These are phyloP conservation scores for Rousettus madagascariensis DNA, from an alignment of 2,797 vertebrate species.

Conservation along the genomic window DNA sequence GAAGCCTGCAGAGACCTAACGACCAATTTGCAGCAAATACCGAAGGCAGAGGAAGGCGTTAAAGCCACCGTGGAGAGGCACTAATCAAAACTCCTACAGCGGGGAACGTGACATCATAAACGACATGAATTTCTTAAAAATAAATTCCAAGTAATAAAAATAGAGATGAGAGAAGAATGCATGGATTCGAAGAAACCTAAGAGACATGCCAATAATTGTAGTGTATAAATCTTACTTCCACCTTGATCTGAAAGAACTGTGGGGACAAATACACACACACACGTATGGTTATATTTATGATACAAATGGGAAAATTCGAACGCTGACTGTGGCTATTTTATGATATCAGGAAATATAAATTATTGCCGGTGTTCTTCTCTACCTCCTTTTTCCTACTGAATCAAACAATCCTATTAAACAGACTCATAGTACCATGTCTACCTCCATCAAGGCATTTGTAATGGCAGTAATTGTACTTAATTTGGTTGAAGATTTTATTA, in stretches of 20 bases:
- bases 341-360: not conserved
- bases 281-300: not conserved
- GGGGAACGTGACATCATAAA: accelerated
- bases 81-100: not conserved
- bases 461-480: not conserved
- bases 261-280: not conserved
- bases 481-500: not conserved
- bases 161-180: not conserved
- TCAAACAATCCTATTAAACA: not conserved
- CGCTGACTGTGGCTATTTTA: not conserved
- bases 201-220: not conserved
- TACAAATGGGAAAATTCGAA: not conserved
- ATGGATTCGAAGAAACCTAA: not conserved
- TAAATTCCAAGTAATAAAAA: not conserved
- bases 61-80: accelerated
- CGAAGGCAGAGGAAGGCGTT: not conserved
- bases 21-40: not conserved
- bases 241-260: not conserved
- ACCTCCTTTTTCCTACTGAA: not conserved
- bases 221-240: not conserved
- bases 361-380: not conserved
- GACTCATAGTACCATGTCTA: not conserved
- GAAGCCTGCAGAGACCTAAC: not conserved
- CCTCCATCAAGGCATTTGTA: not conserved
- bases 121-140: not conserved